These are phyloP conservation scores for Druon quercuslanigerum DNA, from an alignment of 1,140 invertebrate genomes.

Conservation along the genomic window DNA sequence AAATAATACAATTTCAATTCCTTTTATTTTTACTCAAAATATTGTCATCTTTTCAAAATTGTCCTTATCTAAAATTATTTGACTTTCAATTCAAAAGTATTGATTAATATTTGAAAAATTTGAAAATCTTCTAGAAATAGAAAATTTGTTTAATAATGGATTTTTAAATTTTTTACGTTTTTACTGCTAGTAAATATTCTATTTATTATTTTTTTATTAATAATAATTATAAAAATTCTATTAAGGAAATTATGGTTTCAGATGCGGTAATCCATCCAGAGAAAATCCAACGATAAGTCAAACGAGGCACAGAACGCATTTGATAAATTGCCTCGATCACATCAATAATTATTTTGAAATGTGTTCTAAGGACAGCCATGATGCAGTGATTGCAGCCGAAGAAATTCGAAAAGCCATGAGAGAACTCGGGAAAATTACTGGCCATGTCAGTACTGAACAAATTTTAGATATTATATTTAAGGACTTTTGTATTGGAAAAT, in stretches of 20 bases:
- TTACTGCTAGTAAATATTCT: too few relatives aligned
- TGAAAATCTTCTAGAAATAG: too few relatives aligned
- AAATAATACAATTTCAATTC: too few relatives aligned
- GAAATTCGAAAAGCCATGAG: slow-evolving; percentile 80
- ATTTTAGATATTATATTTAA: slow-evolving; percentile 90
- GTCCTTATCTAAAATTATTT: too few relatives aligned
- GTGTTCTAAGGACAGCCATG: slow-evolving; percentile 68
- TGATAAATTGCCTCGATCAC: slow-evolving; percentile 76
- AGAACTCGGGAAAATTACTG: slow-evolving; percentile 86
- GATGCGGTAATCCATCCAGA: slow-evolving; percentile 79
- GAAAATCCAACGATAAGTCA: slow-evolving; percentile 80
- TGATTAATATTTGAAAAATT: too few relatives aligned
- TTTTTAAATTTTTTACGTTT: too few relatives aligned
- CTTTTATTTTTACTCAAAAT: too few relatives aligned
- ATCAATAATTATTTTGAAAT: slow-evolving; percentile 76
- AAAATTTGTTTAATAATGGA: too few relatives aligned
- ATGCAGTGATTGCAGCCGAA: slow-evolving; percentile 83
- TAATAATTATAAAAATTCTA: too few relatives aligned
- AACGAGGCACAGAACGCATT: slow-evolving; percentile 79
- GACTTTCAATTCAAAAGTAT: too few relatives aligned
- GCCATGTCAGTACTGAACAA: slow-evolving; percentile 84
- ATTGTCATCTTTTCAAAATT: too few relatives aligned
- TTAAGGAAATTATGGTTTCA: slow-evolving; percentile 59
- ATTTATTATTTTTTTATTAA: too few relatives aligned
- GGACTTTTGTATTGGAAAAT: slow-evolving; percentile 94